Percentiles rank a stretch among this genome's conserved stretches.
Conservation (phyloP, 2,113 vertebrate genomes). For the Boleophthalmus pectinirostris region DNA sequence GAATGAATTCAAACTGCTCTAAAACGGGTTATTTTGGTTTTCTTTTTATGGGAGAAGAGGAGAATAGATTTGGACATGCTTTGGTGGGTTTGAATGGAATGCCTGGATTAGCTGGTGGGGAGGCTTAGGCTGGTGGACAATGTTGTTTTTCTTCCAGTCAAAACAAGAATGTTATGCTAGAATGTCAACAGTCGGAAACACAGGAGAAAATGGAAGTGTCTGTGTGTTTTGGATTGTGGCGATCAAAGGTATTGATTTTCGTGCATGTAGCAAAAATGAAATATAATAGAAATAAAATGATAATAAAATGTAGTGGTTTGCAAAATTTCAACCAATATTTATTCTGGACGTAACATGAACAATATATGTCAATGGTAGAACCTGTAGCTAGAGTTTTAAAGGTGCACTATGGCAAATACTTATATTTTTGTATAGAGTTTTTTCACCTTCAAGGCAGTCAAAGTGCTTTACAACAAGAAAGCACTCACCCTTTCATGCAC, state of each 20-base stretch:
- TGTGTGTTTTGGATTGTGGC: too few species aligned
- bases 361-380: too few species aligned
- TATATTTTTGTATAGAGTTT: too few species aligned
- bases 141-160: conserved; percentile 9
- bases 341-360: too few species aligned
- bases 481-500: too few species aligned
- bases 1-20: conserved; percentile 26
- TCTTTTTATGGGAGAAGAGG: conserved; percentile 24
- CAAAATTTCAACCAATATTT: too few species aligned
- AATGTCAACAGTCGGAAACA: conserved; percentile 3
- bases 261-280: neutral
- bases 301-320: too few species aligned
- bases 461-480: too few species aligned
- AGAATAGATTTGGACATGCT: conserved; percentile 22
- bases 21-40: conserved; percentile 51
- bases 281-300: too few species aligned
- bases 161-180: neutral
- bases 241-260: neutral
- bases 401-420: too few species aligned
- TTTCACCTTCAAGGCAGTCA: too few species aligned
- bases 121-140: neutral
- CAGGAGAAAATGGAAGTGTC: neutral
- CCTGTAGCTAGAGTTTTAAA: too few species aligned
- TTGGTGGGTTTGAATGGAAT: conserved; percentile 56
- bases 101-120: conserved; percentile 45